phyloP scores from a whole-genome alignment of 2,888 invertebrate species.

The Baccha elongata region DNA sequence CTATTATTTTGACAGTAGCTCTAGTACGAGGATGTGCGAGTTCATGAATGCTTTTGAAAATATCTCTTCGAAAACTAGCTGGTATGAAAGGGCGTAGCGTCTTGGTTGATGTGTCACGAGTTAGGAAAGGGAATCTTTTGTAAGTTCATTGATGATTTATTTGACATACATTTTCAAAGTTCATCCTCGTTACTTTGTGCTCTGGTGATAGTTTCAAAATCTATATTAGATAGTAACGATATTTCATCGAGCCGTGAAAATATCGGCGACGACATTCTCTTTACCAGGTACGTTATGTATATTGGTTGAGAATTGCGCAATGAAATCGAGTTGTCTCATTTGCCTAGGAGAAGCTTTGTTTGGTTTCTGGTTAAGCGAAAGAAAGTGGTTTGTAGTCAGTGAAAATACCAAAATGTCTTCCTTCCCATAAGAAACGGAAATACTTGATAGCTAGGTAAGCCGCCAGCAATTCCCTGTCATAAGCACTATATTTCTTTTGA shows the following conservation, averaged over 20 bases:
- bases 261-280: constrained; percentile 66
- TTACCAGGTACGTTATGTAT: constrained; percentile 53
- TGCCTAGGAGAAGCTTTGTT: constrained; percentile 79
- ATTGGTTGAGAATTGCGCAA: constrained; percentile 67
- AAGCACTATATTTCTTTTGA: constrained; percentile 77
- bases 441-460: constrained; percentile 78
- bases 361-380: constrained; percentile 76
- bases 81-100: not conserved
- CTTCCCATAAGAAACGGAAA: constrained; percentile 73
- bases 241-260: constrained; percentile 67
- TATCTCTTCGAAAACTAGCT: too few relatives aligned
- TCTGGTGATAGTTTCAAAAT: constrained; percentile 32
- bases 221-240: constrained; percentile 19
- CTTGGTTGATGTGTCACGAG: not conserved
- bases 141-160: not conserved
- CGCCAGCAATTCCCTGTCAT: constrained; percentile 78
- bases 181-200: constrained; percentile 50
- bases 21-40: not conserved
- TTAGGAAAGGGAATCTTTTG: not conserved
- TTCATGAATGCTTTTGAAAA: not conserved
- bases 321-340: constrained; percentile 78
- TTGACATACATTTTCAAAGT: constrained; percentile 10
- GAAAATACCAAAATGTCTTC: constrained; percentile 54
- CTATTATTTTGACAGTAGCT: not conserved
- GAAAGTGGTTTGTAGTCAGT: constrained; percentile 74